phyloP scores from a whole-genome alignment of 1,140 invertebrate genomes.

The Meloidogyne chitwoodi region DNA sequence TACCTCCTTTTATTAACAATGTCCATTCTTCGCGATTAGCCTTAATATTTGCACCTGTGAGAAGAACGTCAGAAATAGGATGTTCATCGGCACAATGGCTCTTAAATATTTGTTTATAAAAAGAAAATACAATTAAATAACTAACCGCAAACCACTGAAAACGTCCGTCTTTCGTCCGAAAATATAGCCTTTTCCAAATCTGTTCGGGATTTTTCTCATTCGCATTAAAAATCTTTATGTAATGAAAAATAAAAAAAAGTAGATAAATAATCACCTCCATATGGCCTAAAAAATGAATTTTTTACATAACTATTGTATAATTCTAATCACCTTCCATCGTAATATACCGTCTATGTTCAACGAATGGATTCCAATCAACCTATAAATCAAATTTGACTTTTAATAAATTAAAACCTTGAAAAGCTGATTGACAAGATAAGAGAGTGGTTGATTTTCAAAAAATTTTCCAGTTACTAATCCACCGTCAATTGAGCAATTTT shows the following conservation, averaged over 20 bases:
- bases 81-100: conserved; percentile 57
- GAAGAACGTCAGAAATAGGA: conserved; percentile 51
- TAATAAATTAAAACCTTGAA: not conserved
- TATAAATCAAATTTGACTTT: not conserved
- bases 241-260: not conserved
- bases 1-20: conserved; percentile 45
- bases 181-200: conserved; percentile 42
- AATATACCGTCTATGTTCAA: conserved; percentile 39
- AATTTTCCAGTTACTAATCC: not conserved
- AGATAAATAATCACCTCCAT: conserved; percentile 41
- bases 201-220: conserved; percentile 32
- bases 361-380: conserved; percentile 46
- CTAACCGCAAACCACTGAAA: conserved; percentile 57
- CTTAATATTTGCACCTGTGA: conserved; percentile 53
- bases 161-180: conserved; percentile 54
- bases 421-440: not conserved
- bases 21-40: conserved; percentile 54
- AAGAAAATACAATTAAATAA: not conserved
- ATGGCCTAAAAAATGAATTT: conserved; percentile 21
- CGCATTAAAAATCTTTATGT: conserved; percentile 20
- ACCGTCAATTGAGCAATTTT: not conserved
- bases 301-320: not conserved
- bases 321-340: conserved; percentile 53
- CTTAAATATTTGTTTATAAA: conserved; percentile 25
- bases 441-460: conserved; percentile 1